Conservation (phyloP, 2,113 vertebrate genomes). For the Chroicocephalus ridibundus region DNA sequence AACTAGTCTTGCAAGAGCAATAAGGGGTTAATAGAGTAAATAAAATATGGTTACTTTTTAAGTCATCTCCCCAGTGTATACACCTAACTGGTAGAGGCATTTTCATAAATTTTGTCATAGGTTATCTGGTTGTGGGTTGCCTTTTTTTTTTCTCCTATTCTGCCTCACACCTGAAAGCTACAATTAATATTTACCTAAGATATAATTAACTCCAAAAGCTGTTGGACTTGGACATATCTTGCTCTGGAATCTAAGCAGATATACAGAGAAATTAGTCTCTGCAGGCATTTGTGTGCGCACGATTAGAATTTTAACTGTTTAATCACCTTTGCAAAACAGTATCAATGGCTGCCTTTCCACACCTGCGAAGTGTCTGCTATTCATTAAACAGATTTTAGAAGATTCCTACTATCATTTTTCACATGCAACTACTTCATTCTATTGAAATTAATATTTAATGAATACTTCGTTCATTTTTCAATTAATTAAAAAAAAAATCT, state of each 20-base stretch:
- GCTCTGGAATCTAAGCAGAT: background rate
- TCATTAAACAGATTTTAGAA: background rate
- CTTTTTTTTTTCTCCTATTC: background rate
- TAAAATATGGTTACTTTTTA: background rate
- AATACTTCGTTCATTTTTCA: background rate
- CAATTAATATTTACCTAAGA: background rate
- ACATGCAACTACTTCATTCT: background rate
- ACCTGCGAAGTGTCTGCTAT: background rate
- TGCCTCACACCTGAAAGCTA: background rate
- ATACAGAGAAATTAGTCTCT: background rate
- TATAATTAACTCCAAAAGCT: background rate
- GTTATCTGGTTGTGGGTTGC: background rate
- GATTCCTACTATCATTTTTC: background rate
- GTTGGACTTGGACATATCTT: background rate
- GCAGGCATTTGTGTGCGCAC: background rate
- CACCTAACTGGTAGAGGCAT: background rate
- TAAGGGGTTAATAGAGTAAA: background rate
- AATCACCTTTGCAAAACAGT: background rate
- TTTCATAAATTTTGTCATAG: background rate
- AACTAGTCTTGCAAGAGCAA: background rate
- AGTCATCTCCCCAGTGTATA: background rate
- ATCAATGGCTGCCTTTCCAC: background rate
- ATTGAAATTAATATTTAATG: background rate
- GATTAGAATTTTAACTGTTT: background rate
- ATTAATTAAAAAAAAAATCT: background rate